Evolutionary conservation across 2,888 invertebrate species (phyloP).

Genomic region (Copidosoma aretas): DNA sequence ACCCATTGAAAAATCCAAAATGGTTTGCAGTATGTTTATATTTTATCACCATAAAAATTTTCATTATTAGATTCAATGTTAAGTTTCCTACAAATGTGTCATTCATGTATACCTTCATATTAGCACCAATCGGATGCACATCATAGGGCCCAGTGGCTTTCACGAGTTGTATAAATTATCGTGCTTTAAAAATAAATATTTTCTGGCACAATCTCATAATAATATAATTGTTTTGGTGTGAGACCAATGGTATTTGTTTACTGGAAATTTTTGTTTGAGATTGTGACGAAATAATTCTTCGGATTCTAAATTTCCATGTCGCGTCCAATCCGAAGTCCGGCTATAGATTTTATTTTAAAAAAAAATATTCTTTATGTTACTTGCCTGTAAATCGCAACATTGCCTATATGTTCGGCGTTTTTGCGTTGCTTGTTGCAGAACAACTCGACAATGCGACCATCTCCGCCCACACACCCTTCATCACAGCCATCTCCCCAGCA

Average conservation of each 20-base stretch:
- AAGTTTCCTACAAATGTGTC: not conserved
- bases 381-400: constrained; percentile 59
- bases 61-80: not conserved
- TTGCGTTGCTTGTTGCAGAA: constrained; percentile 67
- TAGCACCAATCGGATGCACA: constrained; percentile 11
- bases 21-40: not conserved
- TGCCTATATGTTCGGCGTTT: constrained; percentile 62
- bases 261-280: not conserved
- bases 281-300: constrained; percentile 45
- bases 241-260: too few relatives aligned
- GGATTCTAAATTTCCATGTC: not conserved
- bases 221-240: too few relatives aligned
- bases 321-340: not conserved
- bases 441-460: constrained; percentile 81
- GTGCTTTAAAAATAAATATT: not conserved
- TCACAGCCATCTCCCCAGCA: constrained; percentile 89
- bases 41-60: not conserved
- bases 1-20: not conserved
- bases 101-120: not conserved
- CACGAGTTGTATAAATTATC: constrained; percentile 18
- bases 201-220: too few relatives aligned
- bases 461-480: constrained; percentile 85
- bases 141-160: constrained; percentile 21
- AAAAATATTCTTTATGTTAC: constrained; percentile 21
- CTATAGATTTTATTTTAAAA: not conserved